Conservation (phyloP, 2,113 vertebrate genomes). For the Lepisosteus osseus region DNA sequence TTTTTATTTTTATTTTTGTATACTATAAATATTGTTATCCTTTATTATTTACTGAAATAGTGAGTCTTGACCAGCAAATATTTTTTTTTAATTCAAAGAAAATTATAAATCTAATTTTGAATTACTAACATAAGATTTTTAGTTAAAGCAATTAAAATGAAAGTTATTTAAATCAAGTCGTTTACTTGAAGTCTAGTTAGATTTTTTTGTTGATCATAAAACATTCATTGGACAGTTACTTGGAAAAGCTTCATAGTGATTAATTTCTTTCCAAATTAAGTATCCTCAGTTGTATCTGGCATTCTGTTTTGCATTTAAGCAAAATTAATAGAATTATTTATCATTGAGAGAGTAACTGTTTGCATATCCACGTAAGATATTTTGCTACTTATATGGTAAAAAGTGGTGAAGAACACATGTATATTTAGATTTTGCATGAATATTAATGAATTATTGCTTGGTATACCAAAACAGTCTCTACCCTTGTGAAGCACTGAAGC, state of each 20-base stretch:
- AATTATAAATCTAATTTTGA: neutral
- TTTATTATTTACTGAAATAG: too few species aligned
- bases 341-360: neutral
- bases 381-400: too few species aligned
- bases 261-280: constrained; percentile 9
- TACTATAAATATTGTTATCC: too few species aligned
- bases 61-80: neutral
- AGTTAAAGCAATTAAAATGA: too few species aligned
- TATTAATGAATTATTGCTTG: too few species aligned
- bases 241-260: neutral
- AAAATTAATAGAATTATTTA: constrained; percentile 8
- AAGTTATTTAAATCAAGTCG: too few species aligned
- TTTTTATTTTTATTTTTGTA: neutral
- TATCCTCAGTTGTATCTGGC: constrained; percentile 6
- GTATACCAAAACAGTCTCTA: too few species aligned
- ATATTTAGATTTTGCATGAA: too few species aligned
- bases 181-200: too few species aligned
- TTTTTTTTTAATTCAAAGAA: neutral
- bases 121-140: too few species aligned
- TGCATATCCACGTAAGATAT: neutral
- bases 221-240: neutral
- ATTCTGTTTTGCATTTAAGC: constrained; percentile 5
- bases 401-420: too few species aligned
- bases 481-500: neutral
- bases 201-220: neutral